Conservation (phyloP, 2,797 vertebrate genomes). For the Pelobates cultripes region DNA sequence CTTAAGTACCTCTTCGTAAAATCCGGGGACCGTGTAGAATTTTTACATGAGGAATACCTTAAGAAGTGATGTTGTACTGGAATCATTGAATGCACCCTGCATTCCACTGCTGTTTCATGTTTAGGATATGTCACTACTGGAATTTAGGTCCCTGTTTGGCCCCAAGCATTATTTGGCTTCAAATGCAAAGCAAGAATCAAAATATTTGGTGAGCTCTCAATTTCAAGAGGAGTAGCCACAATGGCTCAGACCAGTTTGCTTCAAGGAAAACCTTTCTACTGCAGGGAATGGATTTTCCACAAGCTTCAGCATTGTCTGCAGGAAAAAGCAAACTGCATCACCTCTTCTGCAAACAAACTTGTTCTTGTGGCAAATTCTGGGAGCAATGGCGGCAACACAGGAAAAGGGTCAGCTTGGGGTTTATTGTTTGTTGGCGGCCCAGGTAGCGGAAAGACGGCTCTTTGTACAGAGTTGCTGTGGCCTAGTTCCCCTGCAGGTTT, state of each 20-base stretch:
- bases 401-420: constrained; percentile 85
- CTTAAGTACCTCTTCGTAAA: constrained; percentile 31
- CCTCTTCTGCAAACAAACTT: constrained; percentile 71
- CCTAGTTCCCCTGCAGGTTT: constrained; percentile 82
- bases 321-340: constrained; percentile 85
- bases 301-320: constrained; percentile 98
- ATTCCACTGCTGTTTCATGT: constrained; percentile 35
- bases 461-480: constrained; percentile 94
- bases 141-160: constrained; percentile 32
- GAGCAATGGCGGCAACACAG: constrained; percentile 70
- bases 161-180: constrained; percentile 34
- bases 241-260: constrained; percentile 97
- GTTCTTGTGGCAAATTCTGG: constrained; percentile 68
- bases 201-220: constrained; percentile 64
- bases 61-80: constrained; percentile 38
- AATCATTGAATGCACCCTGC: constrained; percentile 22
- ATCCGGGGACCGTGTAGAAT: constrained; percentile 56
- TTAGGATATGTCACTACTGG: constrained; percentile 37
- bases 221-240: constrained; percentile 70
- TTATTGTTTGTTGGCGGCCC: constrained; percentile 95
- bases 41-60: constrained; percentile 42
- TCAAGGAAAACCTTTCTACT: constrained; percentile 97
- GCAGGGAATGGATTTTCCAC: constrained; percentile 98
- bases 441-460: constrained; percentile 93
- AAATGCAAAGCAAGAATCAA: constrained; percentile 55